A percentile compares a stretch with the other conserved stretches of the same genome.
These are phyloP conservation scores for Microplitis manilae DNA, from an alignment of 2,888 invertebrate species.

Conservation along the genomic window DNA sequence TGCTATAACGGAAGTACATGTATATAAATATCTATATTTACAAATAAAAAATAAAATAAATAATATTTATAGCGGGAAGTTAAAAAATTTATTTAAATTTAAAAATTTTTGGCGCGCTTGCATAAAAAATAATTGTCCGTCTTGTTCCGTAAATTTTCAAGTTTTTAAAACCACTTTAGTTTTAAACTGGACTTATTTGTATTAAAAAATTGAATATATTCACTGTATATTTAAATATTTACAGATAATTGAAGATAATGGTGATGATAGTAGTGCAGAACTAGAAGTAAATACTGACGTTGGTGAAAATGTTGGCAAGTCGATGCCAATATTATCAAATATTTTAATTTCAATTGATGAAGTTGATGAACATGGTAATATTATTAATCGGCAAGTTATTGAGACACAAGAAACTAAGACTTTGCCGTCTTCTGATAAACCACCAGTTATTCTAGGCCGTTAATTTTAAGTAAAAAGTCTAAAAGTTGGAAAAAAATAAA, in stretches of 20 bases:
- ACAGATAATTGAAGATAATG: slow-evolving; percentile 52
- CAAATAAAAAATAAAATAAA: no score
- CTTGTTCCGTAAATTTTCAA: no score
- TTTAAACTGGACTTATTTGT: no score
- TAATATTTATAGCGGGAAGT: no score
- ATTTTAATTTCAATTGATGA: slow-evolving; percentile 80
- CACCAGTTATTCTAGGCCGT: slow-evolving; percentile 62
- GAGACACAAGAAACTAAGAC: slow-evolving; percentile 73
- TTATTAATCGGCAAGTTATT: slow-evolving; percentile 76
- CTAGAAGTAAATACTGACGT: slow-evolving; percentile 40
- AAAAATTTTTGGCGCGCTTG: no score
- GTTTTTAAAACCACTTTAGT: no score
- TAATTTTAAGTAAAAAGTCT: slow-evolving; percentile 40
- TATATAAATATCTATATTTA: no score
- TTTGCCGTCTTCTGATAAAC: slow-evolving; percentile 62
- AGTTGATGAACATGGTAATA: slow-evolving; percentile 78
- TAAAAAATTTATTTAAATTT: no score
- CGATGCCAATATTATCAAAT: slow-evolving; percentile 65
- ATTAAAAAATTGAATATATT: neutral
- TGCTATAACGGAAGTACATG: no score
- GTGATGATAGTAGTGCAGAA: slow-evolving; percentile 35
- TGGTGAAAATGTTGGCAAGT: slow-evolving; percentile 49
- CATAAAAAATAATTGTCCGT: no score
- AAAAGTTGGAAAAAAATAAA: neutral
- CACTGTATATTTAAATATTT: slow-evolving; percentile 28